These are phyloP conservation scores for Ctena decussata DNA, from an alignment of 2,888 invertebrate genomes.

Conservation along the genomic window DNA sequence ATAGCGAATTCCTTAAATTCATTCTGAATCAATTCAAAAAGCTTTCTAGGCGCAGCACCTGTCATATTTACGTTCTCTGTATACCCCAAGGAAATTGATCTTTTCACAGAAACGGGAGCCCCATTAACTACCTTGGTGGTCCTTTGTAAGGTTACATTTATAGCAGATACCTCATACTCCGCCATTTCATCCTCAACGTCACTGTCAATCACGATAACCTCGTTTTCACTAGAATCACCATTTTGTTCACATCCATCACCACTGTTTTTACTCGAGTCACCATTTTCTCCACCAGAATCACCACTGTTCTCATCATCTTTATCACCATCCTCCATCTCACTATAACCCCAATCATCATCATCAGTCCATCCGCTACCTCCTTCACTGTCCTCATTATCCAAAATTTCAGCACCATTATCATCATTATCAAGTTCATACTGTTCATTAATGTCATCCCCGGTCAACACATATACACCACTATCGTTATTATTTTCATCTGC, in stretches of 20 bases:
- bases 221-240: neutral
- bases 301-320: neutral
- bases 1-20: neutral
- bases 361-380: neutral
- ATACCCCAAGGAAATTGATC: neutral
- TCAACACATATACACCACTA: neutral
- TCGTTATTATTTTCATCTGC: neutral
- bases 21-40: neutral
- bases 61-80: neutral
- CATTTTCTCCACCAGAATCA: neutral
- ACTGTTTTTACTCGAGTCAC: neutral
- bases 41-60: neutral
- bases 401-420: neutral
- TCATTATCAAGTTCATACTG: neutral
- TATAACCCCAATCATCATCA: neutral
- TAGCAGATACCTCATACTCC: neutral
- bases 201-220: neutral
- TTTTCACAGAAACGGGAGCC: neutral
- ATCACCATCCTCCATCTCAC: neutral
- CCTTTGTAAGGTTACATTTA: neutral
- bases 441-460: neutral
- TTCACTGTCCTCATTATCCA: neutral
- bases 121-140: neutral
- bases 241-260: neutral
- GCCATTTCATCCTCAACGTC: neutral